Evolutionary conservation across 2,888 invertebrate species (phyloP).

Genomic region (Phengaris arion): DNA sequence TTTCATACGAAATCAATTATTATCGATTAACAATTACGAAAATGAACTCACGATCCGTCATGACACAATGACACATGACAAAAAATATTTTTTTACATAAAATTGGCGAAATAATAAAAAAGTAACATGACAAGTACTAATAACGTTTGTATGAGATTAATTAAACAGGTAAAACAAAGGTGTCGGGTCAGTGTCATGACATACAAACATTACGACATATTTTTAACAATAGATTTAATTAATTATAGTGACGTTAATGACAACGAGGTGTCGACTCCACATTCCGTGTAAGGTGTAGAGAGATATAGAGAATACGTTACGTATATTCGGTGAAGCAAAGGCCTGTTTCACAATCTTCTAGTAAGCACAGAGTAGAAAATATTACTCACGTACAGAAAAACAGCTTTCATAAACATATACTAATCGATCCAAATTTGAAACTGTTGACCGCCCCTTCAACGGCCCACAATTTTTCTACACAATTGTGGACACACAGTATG

Average conservation of each 20-base stretch:
- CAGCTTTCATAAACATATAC: no score
- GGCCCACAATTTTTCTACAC: no score
- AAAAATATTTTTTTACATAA: neutral
- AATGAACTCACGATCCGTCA: slow-evolving; percentile 4
- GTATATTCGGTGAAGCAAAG: no score
- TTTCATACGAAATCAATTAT: neutral
- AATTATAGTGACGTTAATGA: neutral
- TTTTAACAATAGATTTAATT: neutral
- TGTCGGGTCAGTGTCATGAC: slow-evolving; percentile 13
- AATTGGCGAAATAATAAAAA: neutral
- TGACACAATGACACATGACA: slow-evolving; percentile 6
- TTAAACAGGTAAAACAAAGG: neutral
- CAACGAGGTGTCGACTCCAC: neutral
- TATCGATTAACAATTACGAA: slow-evolving; percentile 1
- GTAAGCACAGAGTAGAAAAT: no score
- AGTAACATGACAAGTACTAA: slow-evolving; percentile 14
- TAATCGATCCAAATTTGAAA: no score
- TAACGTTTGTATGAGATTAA: neutral
- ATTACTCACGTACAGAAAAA: no score
- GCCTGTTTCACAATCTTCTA: no score
- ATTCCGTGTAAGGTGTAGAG: neutral
- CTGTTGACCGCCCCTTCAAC: no score
- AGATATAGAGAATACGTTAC: no score
- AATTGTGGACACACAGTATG: no score
- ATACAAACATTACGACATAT: slow-evolving; percentile 5